Percentiles rank a stretch among this genome's conserved stretches.
These are phyloP conservation scores for Plumapathes pennacea DNA, from an alignment of 92 coral and sea anemone species.

Conservation along the genomic window DNA sequence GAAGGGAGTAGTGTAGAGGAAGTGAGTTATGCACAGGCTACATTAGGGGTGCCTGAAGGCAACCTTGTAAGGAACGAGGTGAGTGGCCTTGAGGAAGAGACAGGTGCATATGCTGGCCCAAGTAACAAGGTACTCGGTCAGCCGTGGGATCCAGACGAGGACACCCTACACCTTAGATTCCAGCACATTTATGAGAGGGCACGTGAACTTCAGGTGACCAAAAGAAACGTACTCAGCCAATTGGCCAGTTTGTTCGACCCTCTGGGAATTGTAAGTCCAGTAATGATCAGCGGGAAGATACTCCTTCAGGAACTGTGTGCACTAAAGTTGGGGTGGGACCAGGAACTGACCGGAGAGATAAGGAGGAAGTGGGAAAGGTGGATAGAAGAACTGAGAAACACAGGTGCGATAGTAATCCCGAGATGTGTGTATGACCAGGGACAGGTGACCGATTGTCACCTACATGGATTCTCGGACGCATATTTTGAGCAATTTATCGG, in stretches of 20 bases:
- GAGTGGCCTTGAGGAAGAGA: no score
- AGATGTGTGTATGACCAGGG: slow-evolving; percentile 38
- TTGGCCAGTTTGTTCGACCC: slow-evolving; percentile 41
- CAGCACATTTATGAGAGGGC: slow-evolving; percentile 6
- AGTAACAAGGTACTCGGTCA: slow-evolving; percentile 30
- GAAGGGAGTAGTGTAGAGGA: slow-evolving; percentile 7
- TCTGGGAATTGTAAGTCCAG: slow-evolving; percentile 30
- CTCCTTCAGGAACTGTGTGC: slow-evolving; percentile 27
- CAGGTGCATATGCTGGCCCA: no score
- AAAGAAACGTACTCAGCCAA: slow-evolving; percentile 17
- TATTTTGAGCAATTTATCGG: no score
- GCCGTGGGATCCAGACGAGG: slow-evolving; percentile 28
- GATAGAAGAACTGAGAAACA: slow-evolving; percentile 23
- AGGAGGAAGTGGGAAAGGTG: slow-evolving; percentile 12
- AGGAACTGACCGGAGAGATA: slow-evolving; percentile 12
- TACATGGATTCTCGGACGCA: no score
- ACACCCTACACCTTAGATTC: slow-evolving; percentile 8
- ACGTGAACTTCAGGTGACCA: neutral
- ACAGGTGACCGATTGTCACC: slow-evolving; percentile 21
- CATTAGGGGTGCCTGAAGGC: slow-evolving; percentile 13
- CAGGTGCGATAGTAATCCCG: slow-evolving; percentile 5
- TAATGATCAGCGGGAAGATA: no score
- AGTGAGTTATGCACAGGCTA: slow-evolving; percentile 31
- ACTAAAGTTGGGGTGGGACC: slow-evolving; percentile 32
- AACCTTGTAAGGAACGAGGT: no score